These are phyloP conservation scores for Gephyroberyx darwinii DNA, from an alignment of 2,797 vertebrate genomes.

Conservation along the genomic window DNA sequence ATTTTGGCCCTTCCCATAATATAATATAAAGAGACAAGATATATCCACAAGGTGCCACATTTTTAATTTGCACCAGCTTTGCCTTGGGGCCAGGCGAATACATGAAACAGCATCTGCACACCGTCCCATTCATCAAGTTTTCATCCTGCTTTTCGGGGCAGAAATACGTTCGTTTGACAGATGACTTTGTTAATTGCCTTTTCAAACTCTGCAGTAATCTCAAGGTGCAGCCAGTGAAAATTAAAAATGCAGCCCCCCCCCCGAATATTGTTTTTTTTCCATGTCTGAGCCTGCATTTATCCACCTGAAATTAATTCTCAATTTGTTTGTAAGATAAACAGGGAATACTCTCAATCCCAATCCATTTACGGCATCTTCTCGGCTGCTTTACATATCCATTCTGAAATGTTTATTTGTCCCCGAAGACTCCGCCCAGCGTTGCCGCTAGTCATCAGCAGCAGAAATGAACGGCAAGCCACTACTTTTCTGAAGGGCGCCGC, in stretches of 20 bases:
- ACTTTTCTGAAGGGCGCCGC: constrained; percentile 57
- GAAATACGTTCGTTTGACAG: constrained; percentile 65
- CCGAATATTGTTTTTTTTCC: constrained; percentile 67
- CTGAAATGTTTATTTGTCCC: constrained; percentile 65
- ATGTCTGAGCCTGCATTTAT: constrained; percentile 73
- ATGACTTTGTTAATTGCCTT: constrained; percentile 74
- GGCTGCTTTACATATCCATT: constrained; percentile 64
- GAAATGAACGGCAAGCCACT: constrained; percentile 53
- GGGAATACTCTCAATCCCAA: constrained; percentile 75
- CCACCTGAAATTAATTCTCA: constrained; percentile 78
- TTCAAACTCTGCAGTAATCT: constrained; percentile 66
- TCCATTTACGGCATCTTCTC: constrained; percentile 69
- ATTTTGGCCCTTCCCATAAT: neutral
- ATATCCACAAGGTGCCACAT: constrained; percentile 19
- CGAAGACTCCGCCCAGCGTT: constrained; percentile 51
- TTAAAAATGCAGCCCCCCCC: constrained; percentile 58
- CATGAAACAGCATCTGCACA: constrained; percentile 31
- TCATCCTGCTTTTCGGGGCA: constrained; percentile 45
- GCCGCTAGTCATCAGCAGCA: constrained; percentile 44
- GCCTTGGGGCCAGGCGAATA: constrained; percentile 39
- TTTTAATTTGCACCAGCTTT: constrained; percentile 50
- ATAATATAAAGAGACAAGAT: neutral
- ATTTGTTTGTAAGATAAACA: constrained; percentile 76
- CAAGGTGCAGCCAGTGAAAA: constrained; percentile 58
- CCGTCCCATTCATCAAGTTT: constrained; percentile 44